A percentile compares a stretch with the other conserved stretches of the same genome.
phyloP scores from a whole-genome alignment of 1,140 invertebrate genomes.

The Wiebesia pumilae region DNA sequence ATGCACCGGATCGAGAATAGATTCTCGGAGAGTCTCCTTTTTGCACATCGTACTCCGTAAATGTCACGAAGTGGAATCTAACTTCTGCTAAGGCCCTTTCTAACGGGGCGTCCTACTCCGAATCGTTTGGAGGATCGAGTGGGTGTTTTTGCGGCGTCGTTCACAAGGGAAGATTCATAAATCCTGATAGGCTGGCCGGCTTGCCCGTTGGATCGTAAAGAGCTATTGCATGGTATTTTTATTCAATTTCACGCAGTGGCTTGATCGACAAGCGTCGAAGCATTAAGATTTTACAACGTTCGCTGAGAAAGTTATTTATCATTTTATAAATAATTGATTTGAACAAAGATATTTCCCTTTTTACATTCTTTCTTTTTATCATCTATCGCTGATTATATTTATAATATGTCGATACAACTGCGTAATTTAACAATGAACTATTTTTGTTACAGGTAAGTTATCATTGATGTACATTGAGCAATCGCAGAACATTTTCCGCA shows the following conservation, averaged over 20 bases:
- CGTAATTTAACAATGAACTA: neutral
- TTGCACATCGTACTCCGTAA: neutral
- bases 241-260: neutral
- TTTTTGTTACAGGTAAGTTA: conserved; percentile 37
- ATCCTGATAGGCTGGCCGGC: neutral
- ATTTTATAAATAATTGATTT: neutral
- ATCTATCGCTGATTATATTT: neutral
- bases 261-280: neutral
- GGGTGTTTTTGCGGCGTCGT: neutral
- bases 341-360: neutral
- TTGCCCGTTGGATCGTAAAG: neutral
- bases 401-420: neutral
- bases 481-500: neutral
- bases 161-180: neutral
- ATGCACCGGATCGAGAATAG: conserved; percentile 42
- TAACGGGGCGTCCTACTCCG: neutral
- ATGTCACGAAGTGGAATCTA: neutral
- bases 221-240: neutral
- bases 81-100: neutral
- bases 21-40: neutral
- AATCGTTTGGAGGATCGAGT: neutral
- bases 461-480: neutral
- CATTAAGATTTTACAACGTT: neutral
- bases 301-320: neutral
- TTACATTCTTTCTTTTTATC: neutral